phyloP scores from a whole-genome alignment of 2,888 invertebrate genomes.

The Microctonus aethiopoides region DNA sequence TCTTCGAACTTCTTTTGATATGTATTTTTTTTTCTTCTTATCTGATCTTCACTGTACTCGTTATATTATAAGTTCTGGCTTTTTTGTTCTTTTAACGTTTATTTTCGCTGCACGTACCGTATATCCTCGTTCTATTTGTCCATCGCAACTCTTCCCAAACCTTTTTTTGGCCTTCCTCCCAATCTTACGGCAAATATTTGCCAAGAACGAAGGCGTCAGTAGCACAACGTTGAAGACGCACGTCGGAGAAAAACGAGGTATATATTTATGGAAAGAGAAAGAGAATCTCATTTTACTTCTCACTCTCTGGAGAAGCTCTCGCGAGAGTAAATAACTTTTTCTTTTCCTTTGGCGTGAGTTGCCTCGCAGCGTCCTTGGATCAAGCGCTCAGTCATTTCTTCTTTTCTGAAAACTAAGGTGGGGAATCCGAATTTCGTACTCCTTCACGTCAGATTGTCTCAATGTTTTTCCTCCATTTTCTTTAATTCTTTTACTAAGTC shows the following conservation, averaged over 20 bases:
- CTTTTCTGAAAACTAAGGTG: not conserved
- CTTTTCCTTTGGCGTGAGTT: conserved; percentile 27
- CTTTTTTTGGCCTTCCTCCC: conserved; percentile 40
- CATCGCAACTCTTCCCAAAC: conserved; percentile 40
- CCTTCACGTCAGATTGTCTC: conserved; percentile 9
- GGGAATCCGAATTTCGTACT: conserved; percentile 18
- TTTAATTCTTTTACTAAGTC: not conserved
- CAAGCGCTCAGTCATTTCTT: conserved; percentile 7
- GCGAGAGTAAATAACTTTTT: conserved; percentile 43
- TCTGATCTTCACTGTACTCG: not conserved
- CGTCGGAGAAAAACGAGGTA: not conserved
- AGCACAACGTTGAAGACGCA: not conserved
- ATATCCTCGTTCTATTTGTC: conserved; percentile 50
- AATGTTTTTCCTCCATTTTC: not conserved
- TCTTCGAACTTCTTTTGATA: too few relatives aligned
- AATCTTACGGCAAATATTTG: conserved; percentile 52
- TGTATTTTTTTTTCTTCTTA: too few relatives aligned
- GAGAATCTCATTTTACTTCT: conserved; percentile 14
- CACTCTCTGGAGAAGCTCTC: conserved; percentile 9
- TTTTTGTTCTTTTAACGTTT: conserved; percentile 42
- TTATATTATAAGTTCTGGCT: conserved; percentile 13
- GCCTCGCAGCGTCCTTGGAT: conserved; percentile 28
- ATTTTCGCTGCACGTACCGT: conserved; percentile 48
- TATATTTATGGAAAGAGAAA: conserved; percentile 7
- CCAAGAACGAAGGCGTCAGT: conserved; percentile 36